These are phyloP conservation scores for Pristiophorus japonicus DNA, from an alignment of 2,113 vertebrate genomes.

Conservation along the genomic window DNA sequence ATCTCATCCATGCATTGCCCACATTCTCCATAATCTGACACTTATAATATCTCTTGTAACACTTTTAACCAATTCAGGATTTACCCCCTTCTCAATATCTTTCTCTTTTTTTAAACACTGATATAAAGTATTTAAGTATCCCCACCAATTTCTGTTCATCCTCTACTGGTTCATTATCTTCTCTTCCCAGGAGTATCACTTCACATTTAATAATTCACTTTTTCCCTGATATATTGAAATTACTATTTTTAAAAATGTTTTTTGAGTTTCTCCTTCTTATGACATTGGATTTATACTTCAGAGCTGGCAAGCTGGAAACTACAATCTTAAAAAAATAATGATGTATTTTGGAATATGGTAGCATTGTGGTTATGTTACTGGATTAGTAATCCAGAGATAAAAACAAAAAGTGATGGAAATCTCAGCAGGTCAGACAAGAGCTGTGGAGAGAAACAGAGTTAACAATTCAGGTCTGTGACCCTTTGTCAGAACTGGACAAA, in stretches of 20 bases:
- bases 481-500: too few relatives aligned
- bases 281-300: neutral
- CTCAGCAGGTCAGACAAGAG: too few relatives aligned
- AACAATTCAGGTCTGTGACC: too few relatives aligned
- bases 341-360: neutral
- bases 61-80: neutral
- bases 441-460: too few relatives aligned
- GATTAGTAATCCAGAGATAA: too few relatives aligned
- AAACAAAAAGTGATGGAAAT: too few relatives aligned
- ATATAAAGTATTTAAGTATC: neutral
- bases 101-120: neutral
- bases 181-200: neutral
- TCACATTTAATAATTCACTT: neutral
- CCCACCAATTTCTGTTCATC: neutral
- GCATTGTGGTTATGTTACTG: too few relatives aligned
- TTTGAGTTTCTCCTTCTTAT: neutral
- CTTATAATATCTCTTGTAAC: neutral
- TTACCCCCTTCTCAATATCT: neutral
- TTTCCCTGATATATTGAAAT: neutral
- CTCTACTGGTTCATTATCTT: neutral
- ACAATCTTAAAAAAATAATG: too few relatives aligned
- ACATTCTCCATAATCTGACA: neutral
- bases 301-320: neutral
- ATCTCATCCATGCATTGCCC: neutral
- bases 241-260: neutral